Evolutionary conservation across 2,888 invertebrate species (phyloP), one percentile per base, ranked within the genome.

Genomic region (Lepidochrysops patricia): DNA sequence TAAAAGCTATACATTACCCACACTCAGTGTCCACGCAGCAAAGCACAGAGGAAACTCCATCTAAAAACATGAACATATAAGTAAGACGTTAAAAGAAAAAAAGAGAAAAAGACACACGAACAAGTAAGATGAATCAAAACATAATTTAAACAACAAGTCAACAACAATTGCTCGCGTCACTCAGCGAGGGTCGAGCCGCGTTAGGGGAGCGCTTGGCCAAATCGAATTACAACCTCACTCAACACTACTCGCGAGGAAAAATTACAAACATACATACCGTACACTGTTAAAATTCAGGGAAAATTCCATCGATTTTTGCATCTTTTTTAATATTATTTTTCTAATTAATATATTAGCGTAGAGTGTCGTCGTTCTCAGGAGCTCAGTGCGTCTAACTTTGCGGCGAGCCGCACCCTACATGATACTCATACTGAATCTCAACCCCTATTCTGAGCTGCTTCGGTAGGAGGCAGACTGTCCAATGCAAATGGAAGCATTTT

Each of bases 351-450:
- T 27, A 74, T 77, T 76, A 66, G 75, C 77, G 75, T 78, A 77
- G 75, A 77, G 80, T 80, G 81, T 77, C 80, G 83, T 77, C 81
- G 77, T 78, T 81, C 80, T 76, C 86, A 70, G 78, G 75, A 80
- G 87, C 89, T 82, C 81, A 80, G 86, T 81, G 87, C 89, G 88
- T 89, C 89, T 89, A 85, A 85, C 89, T 84, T 86, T 86, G 89
- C 80, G 86, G 88, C 86, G 88, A 85, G 84, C 89, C 89, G 89
- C 89, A 86, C 89, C 89, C 85, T 84, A 84, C 83, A 83, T 84
- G 84, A 78, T 88, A 86, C 88, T 87, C 86, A 85, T 84, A 87
- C 89, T 85, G 89, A 88, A 86, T 88, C 88, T 87, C 86, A 85
- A 87, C 89, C 89, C 89, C 87, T 86, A 86, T 85, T 82, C 85